Conservation (phyloP, 2,888 invertebrate genomes). For the Idaea dimidiata region DNA sequence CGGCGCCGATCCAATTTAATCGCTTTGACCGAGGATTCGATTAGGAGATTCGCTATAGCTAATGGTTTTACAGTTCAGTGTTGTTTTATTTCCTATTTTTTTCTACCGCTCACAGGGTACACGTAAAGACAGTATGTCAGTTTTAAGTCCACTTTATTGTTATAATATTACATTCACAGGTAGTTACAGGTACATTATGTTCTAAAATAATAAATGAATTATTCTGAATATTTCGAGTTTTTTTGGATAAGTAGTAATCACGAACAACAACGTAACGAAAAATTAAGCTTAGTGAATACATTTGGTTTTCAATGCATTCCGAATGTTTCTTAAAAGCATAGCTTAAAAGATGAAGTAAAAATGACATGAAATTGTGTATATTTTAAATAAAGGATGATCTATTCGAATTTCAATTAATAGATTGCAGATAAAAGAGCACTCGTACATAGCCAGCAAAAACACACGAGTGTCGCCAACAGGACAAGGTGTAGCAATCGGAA, state of each 20-base stretch:
- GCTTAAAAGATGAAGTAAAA: background rate
- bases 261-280: background rate
- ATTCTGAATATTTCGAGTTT: background rate
- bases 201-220: background rate
- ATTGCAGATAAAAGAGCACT: background rate
- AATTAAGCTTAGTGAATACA: background rate
- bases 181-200: background rate
- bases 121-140: background rate
- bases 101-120: too few relatives aligned
- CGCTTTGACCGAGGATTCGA: too few relatives aligned
- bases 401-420: too few relatives aligned
- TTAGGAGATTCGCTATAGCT: too few relatives aligned
- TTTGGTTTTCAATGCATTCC: constrained; percentile 1
- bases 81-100: too few relatives aligned
- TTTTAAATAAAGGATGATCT: too few relatives aligned
- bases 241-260: background rate
- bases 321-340: background rate
- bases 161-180: constrained; percentile 1
- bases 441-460: background rate
- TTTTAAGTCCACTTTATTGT: background rate
- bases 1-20: too few relatives aligned
- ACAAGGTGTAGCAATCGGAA: background rate
- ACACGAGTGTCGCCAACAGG: too few relatives aligned
- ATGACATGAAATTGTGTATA: background rate
- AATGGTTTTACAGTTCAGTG: too few relatives aligned